Base-by-base conservation (phyloP, 2,797 vertebrate genomes). In the Anniella stebbinsi region DNA sequence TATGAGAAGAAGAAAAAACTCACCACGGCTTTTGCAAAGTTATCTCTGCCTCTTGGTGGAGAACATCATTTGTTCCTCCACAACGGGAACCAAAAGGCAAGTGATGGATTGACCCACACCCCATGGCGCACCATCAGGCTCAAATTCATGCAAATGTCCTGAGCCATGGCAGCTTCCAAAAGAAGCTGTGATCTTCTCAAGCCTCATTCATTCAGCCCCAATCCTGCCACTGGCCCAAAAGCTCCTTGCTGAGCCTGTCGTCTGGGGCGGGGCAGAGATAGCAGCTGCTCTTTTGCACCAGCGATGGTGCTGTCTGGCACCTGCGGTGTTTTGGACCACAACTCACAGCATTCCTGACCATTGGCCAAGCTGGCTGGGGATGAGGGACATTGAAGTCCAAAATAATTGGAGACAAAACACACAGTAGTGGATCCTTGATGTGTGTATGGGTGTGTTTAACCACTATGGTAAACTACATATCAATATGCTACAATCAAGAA, bases 61-160 rank as follows among this genome's bases (percentile, higher is more conserved):
- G 86, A 89, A 93, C 17, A 80, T 77, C 91, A 88, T 60, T 90
- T 88, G 91, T 0, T 12, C 94, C 90, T 92, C 91, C 88, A 73
- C 89, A 60, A 77, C 0, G 0, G 15, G 88, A 93, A 92, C 91
- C 80, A 45, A 87, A 88, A 95, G 93, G 87, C 92, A 94, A 81
- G 41, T 36, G 36, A 51, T 2, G 13, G 75, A 70, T 3, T 28
- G 51, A 45, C 23, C 51, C 38, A 30, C 6, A 28, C 17, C 33
- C 41, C 17, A 25, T 38, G 17, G 36, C 18, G 6, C 38, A n/a
- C 48, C 73, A 10, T 38, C 15, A 41, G 57, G 41, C 60, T 82
- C 36, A 9, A 10, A 75, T 86, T 63, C 54, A 51, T 70, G 67
- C 41, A 51, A 10, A 48, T 4, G 36, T 7, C n/a, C 38, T 87